phyloP scores from a whole-genome alignment of 1,140 invertebrate genomes.

The Drosophila pruinosa region DNA sequence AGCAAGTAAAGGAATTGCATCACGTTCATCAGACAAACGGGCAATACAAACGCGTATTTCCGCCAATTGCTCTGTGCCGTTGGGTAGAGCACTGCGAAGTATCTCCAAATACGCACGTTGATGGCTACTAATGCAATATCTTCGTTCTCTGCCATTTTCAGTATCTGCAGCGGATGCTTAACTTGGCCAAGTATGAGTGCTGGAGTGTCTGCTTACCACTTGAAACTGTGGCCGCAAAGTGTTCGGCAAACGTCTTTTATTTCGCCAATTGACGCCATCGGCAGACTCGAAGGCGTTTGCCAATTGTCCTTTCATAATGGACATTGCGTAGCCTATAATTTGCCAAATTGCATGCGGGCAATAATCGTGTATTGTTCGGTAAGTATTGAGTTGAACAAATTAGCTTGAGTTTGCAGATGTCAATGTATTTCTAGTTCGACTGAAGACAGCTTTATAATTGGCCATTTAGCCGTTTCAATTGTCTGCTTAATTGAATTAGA shows the following conservation, averaged over 20 bases:
- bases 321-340: conserved; percentile 58
- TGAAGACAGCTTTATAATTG: background rate
- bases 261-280: conserved; percentile 43
- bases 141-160: conserved; percentile 22
- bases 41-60: conserved; percentile 64
- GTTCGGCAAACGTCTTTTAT: conserved; percentile 70
- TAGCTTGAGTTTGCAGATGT: background rate
- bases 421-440: background rate
- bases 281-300: conserved; percentile 12
- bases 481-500: background rate
- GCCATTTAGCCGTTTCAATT: background rate
- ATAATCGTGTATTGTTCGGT: conserved; percentile 3
- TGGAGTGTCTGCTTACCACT: conserved; percentile 37
- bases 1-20: conserved; percentile 73
- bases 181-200: background rate
- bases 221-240: conserved; percentile 59
- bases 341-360: conserved; percentile 59
- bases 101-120: conserved; percentile 69
- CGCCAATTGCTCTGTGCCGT: conserved; percentile 50
- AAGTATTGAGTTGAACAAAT: background rate
- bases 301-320: conserved; percentile 37
- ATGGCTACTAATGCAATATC: conserved; percentile 68
- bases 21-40: conserved; percentile 60
- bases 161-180: background rate
- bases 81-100: conserved; percentile 60